phyloP scores from a whole-genome alignment of 2,797 vertebrate genomes.

The Hemibagrus guttatus region DNA sequence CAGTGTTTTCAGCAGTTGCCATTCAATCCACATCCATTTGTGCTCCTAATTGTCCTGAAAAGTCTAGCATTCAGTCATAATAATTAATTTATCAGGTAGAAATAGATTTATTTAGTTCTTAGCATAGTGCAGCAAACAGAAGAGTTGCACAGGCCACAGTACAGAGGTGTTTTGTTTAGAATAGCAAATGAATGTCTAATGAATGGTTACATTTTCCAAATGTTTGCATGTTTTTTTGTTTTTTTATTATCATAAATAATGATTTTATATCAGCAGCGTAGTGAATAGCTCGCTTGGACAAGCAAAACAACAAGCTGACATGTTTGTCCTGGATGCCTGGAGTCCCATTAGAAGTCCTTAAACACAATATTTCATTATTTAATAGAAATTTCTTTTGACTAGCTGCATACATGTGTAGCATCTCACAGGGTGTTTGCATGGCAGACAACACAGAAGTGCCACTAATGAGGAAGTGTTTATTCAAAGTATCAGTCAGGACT shows the following conservation, averaged over 20 bases:
- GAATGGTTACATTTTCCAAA: not conserved
- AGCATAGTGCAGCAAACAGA: too few relatives aligned
- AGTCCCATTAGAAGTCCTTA: not conserved
- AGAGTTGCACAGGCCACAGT: not conserved
- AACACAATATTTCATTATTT: not conserved
- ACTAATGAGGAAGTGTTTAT: slow-evolving; percentile 54
- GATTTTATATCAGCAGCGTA: not conserved
- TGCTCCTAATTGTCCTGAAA: not conserved
- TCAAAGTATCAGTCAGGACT: slow-evolving; percentile 45
- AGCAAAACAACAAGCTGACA: not conserved
- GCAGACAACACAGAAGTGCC: slow-evolving; percentile 34
- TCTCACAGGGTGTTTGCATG: not conserved
- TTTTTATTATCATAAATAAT: too few relatives aligned
- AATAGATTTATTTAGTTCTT: too few relatives aligned
- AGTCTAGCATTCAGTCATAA: not conserved
- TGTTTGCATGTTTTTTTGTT: not conserved
- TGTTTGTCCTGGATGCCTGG: not conserved
- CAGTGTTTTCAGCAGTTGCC: not conserved
- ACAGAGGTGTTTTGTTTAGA: not conserved
- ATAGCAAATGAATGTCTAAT: not conserved
- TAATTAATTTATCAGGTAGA: not conserved
- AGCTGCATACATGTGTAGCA: not conserved
- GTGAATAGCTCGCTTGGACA: not conserved
- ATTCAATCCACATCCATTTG: not conserved
- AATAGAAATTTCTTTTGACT: not conserved